Evolutionary conservation across 2,888 invertebrate genomes (phyloP), one percentile per base, ranked within the genome.

Genomic region (Scaptomyza polygonia): DNA sequence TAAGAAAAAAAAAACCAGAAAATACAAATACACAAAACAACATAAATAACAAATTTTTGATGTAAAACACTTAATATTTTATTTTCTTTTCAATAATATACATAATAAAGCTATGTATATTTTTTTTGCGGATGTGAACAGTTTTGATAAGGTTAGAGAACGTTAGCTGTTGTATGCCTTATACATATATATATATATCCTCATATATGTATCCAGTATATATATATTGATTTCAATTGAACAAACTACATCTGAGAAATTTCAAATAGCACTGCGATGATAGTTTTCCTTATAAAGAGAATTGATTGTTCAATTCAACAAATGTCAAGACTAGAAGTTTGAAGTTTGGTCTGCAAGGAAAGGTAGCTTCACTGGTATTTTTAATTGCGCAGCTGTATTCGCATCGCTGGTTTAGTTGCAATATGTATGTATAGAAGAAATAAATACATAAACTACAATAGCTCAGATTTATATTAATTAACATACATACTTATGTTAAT

Each of bases 361-460:
- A 21, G 4, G 21, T 1, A 21, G 21, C 21, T 21, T 21, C n/a
- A n/a, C n/a, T n/a, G n/a, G n/a, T n/a, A n/a, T n/a, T n/a, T n/a
- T n/a, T n/a, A n/a, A n/a, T 21, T 21, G 3, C 21, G 21, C 21
- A 21, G 21, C 21, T 21, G 42, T 63, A 69, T 74, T 62, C 59
- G 63, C 75, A 65, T 44, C 76, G 76, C 78, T 77, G 88, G 75
- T 78, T 85, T 85, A 87, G 87, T 87, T 79, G 79, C 88, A 79
- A 80, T 80, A 80, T 21, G 1, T 21, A 21, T 21, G 4, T 21
- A 21, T 3, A 21, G 4, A 4, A 21, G 21, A 21, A 21, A 3
- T 4, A 21, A 21, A 1, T 21, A 4, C 21, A 21, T 21, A 21
- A 21, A 21, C 3, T 21, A 21, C 21, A 21, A 21, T 21, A 1